These are phyloP conservation scores for Lissocephala sabroskyi DNA, from an alignment of 2,888 invertebrate genomes.

Conservation along the genomic window DNA sequence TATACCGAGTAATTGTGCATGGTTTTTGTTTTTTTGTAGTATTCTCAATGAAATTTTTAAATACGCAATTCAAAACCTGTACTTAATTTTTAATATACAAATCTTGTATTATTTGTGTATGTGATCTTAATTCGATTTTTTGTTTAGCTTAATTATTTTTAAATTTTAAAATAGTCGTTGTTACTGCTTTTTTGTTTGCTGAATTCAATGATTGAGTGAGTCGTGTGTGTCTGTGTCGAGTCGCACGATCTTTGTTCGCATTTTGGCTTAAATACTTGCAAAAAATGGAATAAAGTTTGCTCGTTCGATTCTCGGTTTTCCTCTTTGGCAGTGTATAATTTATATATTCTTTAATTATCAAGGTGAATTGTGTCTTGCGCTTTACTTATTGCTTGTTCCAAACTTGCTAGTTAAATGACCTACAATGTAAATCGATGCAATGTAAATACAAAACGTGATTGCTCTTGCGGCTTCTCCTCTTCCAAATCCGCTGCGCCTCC, in stretches of 20 bases:
- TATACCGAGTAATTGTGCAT: constrained; percentile 51
- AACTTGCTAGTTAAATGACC: constrained; percentile 9
- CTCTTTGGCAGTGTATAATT: constrained; percentile 64
- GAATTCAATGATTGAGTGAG: constrained; percentile 13
- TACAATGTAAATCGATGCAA: neutral
- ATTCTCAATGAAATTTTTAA: constrained; percentile 29
- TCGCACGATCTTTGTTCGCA: constrained; percentile 24
- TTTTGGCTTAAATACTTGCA: constrained; percentile 3
- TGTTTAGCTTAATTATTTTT: constrained; percentile 43
- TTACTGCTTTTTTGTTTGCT: constrained; percentile 28
- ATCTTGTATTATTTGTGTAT: constrained; percentile 29
- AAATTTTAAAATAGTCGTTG: constrained; percentile 68
- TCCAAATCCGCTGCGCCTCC: constrained; percentile 1
- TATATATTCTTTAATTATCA: neutral
- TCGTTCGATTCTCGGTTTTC: constrained; percentile 20
- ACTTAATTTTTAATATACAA: constrained; percentile 61
- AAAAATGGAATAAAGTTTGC: constrained; percentile 26
- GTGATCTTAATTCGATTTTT: constrained; percentile 21
- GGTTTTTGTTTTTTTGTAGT: constrained; percentile 36
- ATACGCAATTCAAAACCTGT: constrained; percentile 59
- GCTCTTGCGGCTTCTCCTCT: constrained; percentile 3
- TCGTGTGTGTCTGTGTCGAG: constrained; percentile 16
- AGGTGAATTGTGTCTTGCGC: too few relatives aligned
- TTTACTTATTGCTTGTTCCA: constrained; percentile 48
- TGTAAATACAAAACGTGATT: constrained; percentile 10